Conservation (phyloP, 2,888 invertebrate species). For the Pelosia muscerda region DNA sequence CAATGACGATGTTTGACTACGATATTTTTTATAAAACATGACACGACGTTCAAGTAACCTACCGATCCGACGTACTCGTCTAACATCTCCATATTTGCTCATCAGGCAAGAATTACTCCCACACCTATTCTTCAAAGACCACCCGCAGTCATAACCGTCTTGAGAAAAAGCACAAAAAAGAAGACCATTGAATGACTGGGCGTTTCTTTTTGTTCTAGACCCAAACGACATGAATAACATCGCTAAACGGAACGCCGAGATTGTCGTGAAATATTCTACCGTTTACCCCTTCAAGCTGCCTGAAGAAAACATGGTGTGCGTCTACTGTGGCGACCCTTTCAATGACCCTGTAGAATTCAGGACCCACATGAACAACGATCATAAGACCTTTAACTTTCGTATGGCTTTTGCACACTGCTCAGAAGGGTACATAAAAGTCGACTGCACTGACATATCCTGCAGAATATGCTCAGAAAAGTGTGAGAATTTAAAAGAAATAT, state of each 20-base stretch:
- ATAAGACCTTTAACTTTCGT: conserved; percentile 66
- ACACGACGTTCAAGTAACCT: not conserved
- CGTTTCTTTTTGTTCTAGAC: conserved; percentile 85
- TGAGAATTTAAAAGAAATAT: conserved; percentile 64
- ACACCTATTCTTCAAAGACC: conserved; percentile 8
- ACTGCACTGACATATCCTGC: conserved; percentile 74
- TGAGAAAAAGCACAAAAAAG: conserved; percentile 32
- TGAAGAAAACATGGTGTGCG: conserved; percentile 77
- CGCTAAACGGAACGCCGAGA: conserved; percentile 81
- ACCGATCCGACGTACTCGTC: not conserved
- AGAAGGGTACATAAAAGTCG: conserved; percentile 77
- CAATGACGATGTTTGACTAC: no score
- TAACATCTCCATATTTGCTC: not conserved
- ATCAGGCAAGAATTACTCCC: not conserved
- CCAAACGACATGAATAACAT: conserved; percentile 71
- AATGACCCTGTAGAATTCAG: conserved; percentile 70
- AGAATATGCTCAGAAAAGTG: conserved; percentile 65
- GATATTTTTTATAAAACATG: no score
- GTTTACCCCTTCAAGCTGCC: conserved; percentile 82
- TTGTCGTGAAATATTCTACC: conserved; percentile 78
- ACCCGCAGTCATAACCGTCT: conserved; percentile 24
- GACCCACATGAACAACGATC: conserved; percentile 74
- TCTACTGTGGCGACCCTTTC: conserved; percentile 77
- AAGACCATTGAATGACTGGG: conserved; percentile 70
- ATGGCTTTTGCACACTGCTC: conserved; percentile 74